Evolutionary conservation across 2,888 invertebrate species (phyloP).

Genomic region (Monopis laevigella): DNA sequence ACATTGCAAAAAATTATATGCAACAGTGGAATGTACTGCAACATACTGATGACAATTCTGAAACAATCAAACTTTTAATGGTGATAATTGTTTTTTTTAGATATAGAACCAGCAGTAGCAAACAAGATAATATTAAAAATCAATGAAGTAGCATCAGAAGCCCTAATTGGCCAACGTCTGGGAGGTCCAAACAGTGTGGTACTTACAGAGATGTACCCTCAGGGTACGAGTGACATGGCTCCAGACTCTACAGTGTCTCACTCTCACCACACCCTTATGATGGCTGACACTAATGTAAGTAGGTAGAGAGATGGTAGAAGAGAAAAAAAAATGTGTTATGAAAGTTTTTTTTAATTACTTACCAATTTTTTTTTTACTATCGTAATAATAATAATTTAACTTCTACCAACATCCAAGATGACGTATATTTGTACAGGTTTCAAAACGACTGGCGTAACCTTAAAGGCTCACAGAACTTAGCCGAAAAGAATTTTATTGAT

Average conservation of each 20-base stretch:
- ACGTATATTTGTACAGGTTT: too few species aligned
- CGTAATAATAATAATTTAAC: too few species aligned
- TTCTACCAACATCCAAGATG: too few species aligned
- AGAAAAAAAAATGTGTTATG: too few species aligned
- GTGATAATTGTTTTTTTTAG: conserved; percentile 42
- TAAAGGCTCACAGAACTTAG: too few species aligned
- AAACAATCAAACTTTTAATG: not conserved
- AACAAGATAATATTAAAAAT: conserved; percentile 67
- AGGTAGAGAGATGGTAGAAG: too few species aligned
- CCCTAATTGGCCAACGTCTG: conserved; percentile 49
- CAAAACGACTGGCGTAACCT: too few species aligned
- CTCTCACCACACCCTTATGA: conserved; percentile 68
- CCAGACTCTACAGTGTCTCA: conserved; percentile 64
- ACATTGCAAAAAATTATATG: too few species aligned
- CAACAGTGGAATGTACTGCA: not conserved
- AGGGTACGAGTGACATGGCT: conserved; percentile 65
- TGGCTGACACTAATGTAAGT: conserved; percentile 71
- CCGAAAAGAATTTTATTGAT: too few species aligned
- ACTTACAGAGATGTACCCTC: conserved; percentile 73
- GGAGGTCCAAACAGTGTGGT: conserved; percentile 70
- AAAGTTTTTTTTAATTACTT: too few species aligned
- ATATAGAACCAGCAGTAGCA: conserved; percentile 65
- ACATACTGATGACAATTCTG: not conserved
- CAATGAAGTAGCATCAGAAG: conserved; percentile 54
- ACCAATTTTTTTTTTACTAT: too few species aligned